Evolutionary conservation across 2,888 invertebrate genomes (phyloP).

Genomic region (Nymphalis polychloros): DNA sequence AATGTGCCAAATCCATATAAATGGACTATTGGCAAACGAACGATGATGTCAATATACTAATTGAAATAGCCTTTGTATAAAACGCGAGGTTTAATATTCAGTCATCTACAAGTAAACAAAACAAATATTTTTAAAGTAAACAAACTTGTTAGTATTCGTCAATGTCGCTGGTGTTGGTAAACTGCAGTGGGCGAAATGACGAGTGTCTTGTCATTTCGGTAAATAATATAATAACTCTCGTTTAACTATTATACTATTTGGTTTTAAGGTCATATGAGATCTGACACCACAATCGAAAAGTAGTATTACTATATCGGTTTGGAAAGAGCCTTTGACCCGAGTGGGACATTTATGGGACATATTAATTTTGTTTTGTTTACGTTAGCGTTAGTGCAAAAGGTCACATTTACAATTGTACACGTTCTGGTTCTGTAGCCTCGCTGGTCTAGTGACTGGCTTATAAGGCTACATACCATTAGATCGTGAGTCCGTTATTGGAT

Average conservation of each 20-base stretch:
- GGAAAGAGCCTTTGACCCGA: too few relatives aligned
- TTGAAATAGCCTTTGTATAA: not conserved
- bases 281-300: not conserved
- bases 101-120: slow-evolving; percentile 9
- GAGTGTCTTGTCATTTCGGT: not conserved
- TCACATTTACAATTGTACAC: too few relatives aligned
- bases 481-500: too few relatives aligned
- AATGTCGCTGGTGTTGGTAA: slow-evolving; percentile 31
- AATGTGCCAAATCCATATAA: too few relatives aligned
- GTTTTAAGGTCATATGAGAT: not conserved
- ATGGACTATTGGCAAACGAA: not conserved
- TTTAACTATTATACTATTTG: not conserved
- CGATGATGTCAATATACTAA: not conserved
- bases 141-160: slow-evolving; percentile 26
- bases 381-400: not conserved
- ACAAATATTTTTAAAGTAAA: slow-evolving; percentile 29
- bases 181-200: slow-evolving; percentile 40
- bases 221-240: not conserved
- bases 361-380: too few relatives aligned
- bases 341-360: too few relatives aligned
- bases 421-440: too few relatives aligned
- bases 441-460: too few relatives aligned
- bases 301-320: not conserved
- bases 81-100: not conserved
- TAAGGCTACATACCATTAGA: too few relatives aligned